Evolutionary conservation across 2,888 invertebrate species (phyloP), one percentile per base, ranked within the genome.

Genomic region (Caenorhabditis virilis): DNA sequence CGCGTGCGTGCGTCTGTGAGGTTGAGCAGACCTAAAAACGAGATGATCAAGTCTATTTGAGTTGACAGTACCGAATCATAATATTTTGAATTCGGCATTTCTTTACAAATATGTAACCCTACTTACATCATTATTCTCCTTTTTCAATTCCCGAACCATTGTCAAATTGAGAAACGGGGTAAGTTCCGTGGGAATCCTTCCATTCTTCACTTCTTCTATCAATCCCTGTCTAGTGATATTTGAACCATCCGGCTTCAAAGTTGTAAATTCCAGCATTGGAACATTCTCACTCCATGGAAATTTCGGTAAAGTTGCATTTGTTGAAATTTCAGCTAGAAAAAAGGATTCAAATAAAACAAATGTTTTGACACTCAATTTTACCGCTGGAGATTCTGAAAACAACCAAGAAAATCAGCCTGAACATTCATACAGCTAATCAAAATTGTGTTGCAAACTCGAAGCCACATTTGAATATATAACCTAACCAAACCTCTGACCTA

Each of bases 311-410:
- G n/a, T n/a, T n/a, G n/a, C n/a, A n/a, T n/a, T n/a, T n/a, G n/a
- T n/a, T n/a, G n/a, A n/a, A n/a, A n/a, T n/a, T n/a, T n/a, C 84
- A 1, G 71, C 87, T 72, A 87, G 87, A 54, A 85, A 85, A 56
- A 78, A 82, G n/a, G n/a, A n/a, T n/a, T n/a, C n/a, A n/a, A n/a
- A n/a, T n/a, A n/a, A n/a, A 27, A 3, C 18, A 20, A 25, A n/a
- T 20, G 13, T n/a, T n/a, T n/a, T n/a, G 22, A 13, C 1, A n/a
- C 1, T 27, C n/a, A 20, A n/a, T n/a, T n/a, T n/a, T n/a, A n/a
- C n/a, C n/a, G n/a, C n/a, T n/a, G n/a, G n/a, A n/a, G n/a, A n/a
- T n/a, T n/a, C n/a, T n/a, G n/a, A n/a, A n/a, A n/a, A n/a, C n/a
- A n/a, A n/a, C n/a, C n/a, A n/a, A n/a, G n/a, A n/a, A n/a, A n/a